Evolutionary conservation across 92 coral and sea anemone genomes (phyloP), one percentile per base, ranked within the genome.

Genomic region (Siderastrea siderea): DNA sequence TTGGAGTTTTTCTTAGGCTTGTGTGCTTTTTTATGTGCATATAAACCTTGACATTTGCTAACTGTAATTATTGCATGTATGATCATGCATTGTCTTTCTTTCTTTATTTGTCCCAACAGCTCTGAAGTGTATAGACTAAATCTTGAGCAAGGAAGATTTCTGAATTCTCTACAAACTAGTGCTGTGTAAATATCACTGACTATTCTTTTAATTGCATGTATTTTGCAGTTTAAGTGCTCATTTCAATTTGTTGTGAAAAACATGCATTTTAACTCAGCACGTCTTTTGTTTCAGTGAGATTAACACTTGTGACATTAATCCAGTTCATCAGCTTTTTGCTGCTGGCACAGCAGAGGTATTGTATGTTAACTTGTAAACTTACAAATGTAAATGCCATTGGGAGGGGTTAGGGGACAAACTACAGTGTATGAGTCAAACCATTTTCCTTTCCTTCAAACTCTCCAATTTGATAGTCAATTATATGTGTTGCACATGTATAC

Each of bases 121-220:
- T 93, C 96, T 47, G 98, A 97, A 82, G 94, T 97, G 46, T 97
- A 95, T 83, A 83, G 99, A 84, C 91, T 97, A 49, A 97, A 97
- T 75, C 95, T 97, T 90, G 99, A 97, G 47, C 99, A 97, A 74
- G 99, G 99, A 46, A 85, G 98, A 70, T 97, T 95, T 68, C 86
- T 97, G 11, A 97, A 91, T 86, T 96, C 99, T 15, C 82, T 97
- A 5, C 98, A 97, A 77, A 95, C 98, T 50, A 89, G 87, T 81
- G 96, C 99, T 49, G 87, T 86, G 99, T 97, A 95, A 89, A 98
- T 94, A 59, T 75, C 9, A 19, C 49, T 8, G 7, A 47, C 59
- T 0, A 11, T 17, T 50, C 55, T 0, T 1, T 7, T 14, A 44
- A 12, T 3, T 59, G 6, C 46, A 8, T 64, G 11, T 67, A 7